phyloP scores from a whole-genome alignment of 2,113 vertebrate species.

The Tetrax tetrax region DNA sequence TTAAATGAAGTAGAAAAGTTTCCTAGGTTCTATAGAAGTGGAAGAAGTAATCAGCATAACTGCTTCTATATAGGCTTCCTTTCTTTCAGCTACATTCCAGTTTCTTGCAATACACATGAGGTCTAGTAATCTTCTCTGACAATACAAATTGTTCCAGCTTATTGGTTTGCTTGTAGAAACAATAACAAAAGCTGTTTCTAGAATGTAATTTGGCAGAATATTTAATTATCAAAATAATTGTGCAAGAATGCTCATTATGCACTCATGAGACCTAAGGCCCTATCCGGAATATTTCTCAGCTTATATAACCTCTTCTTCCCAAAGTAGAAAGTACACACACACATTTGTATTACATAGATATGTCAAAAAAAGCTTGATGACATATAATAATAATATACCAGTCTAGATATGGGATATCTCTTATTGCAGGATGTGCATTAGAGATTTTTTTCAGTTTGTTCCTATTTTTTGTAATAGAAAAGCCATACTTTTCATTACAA shows the following conservation, averaged over 20 bases:
- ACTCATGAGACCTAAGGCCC: neutral
- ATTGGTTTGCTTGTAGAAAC: neutral
- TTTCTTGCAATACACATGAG: neutral
- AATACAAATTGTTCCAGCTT: neutral
- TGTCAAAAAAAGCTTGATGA: neutral
- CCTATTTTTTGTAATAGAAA: neutral
- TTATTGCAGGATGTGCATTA: neutral
- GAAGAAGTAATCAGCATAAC: neutral
- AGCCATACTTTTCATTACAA: neutral
- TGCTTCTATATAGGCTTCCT: neutral
- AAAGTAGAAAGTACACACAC: neutral
- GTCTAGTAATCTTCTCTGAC: neutral
- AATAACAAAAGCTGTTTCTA: neutral
- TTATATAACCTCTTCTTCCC: neutral
- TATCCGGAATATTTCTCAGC: neutral
- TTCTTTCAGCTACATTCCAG: neutral
- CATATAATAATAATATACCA: neutral
- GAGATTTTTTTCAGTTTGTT: neutral
- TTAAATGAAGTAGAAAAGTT: neutral
- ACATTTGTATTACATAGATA: neutral
- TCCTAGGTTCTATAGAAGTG: neutral
- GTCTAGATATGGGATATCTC: neutral
- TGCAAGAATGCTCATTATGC: neutral
- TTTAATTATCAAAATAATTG: slow-evolving; percentile 1
- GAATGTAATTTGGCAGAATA: neutral